Evolutionary conservation across 2,888 invertebrate species (phyloP), one percentile per base, ranked within the genome.

Genomic region (Iphiclides podalirius): DNA sequence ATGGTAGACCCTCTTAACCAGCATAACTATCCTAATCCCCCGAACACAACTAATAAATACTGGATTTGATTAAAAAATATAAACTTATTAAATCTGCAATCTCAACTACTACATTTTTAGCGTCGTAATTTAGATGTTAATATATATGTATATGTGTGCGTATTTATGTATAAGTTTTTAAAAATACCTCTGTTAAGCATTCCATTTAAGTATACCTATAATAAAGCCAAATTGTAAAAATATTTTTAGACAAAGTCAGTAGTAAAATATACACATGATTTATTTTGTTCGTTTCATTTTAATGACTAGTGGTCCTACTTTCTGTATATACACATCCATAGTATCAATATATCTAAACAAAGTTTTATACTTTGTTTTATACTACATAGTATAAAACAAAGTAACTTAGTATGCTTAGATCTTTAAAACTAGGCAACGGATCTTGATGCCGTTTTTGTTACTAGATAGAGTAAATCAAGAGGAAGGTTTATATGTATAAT

Each of bases 181-280:
- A 70, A 74, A 77, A 69, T 84, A 86, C 85, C 86, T 86, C 85
- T 78, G 64, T 67, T 72, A 66, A 75, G 71, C 87, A 88, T 87
- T 87, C 87, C 86, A 75, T 64, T 72, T 60, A 52, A 56, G 57
- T 56, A 64, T 75, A 77, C 68, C 68, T 79, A 74, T 73, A 64
- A 66, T 74, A 69, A 82, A 76, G 84, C 86, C 87, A 87, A 87
- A 85, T 56, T 59, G 54, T 57, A 47, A 55, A 52, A 71, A 52
- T 83, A 78, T 79, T 75, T 69, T 70, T 78, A 77, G 58, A 67
- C 75, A 73, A 70, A 84, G 82, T 86, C 84, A 85, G 76, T 85
- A 85, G 80, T 67, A 64, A 70, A 70, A 64, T 68, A 48, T 49
- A 53, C 49, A 39, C 47, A 46, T 36, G 17, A 31, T 4, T 14